phyloP scores from a whole-genome alignment of 2,797 vertebrate species.

The Spinus pinus region DNA sequence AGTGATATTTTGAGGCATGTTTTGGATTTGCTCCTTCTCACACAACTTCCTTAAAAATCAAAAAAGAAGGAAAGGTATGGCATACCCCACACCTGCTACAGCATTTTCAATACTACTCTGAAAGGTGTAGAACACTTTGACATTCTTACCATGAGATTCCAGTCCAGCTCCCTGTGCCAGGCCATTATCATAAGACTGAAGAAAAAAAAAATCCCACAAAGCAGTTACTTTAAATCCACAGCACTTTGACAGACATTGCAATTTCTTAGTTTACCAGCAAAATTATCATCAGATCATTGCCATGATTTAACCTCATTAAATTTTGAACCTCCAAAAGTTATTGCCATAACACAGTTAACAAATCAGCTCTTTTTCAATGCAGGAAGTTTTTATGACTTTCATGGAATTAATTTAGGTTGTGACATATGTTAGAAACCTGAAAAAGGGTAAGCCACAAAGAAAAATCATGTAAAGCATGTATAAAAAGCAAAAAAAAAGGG shows the following conservation, averaged over 20 bases:
- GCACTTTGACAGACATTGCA: neutral
- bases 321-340: neutral
- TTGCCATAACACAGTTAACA: neutral
- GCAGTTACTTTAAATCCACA: neutral
- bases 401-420: neutral
- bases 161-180: conserved; percentile 94
- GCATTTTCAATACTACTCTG: neutral
- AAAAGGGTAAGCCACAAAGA: neutral
- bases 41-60: neutral
- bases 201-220: conserved; percentile 42
- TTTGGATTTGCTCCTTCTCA: neutral
- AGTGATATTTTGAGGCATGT: neutral
- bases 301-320: neutral
- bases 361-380: neutral
- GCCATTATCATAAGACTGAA: conserved; percentile 94
- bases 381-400: neutral
- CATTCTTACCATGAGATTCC: conserved; percentile 94
- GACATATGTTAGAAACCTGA: rapidly evolving
- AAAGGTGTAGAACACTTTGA: neutral
- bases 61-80: neutral
- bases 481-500: neutral
- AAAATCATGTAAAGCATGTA: neutral
- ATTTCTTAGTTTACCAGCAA: neutral
- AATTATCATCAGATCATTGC: neutral
- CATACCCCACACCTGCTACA: neutral